Base-by-base conservation (phyloP, 1,140 invertebrate genomes). In the Battus philenor region DNA sequence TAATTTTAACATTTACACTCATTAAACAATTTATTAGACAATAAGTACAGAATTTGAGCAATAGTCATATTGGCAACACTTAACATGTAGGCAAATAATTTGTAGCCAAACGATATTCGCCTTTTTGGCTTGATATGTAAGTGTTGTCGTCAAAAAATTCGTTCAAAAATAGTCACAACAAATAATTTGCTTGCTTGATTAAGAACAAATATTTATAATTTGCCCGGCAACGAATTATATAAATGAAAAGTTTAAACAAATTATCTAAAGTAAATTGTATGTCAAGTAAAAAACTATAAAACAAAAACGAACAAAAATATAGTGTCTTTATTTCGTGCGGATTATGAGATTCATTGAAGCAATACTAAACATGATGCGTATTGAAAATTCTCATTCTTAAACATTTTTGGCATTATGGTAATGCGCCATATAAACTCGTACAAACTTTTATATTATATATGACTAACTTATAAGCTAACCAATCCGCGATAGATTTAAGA, bases 11-110 rank as follows among this genome's bases (percentile, higher is more conserved):
- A 63, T 66, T 59, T 55, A 58, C 54, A 62, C 49, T 56, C 59
- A 62, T 39, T 66, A 57, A 51, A 52, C 59, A 57, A 61, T 54
- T 49, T 59, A 44, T 38, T 22, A 41, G 29, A 52, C 10, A 46
- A 50, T 53, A 58, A 53, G 53, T 63, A 59, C 54, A 55, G 53
- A 67, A 63, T 65, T 73, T 69, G 66, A 72, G 68, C 68, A 72
- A 72, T 58, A 46, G 33, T 30, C 9, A 56, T 48, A 51, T 34
- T 54, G 54, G 46, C 58, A 62, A 62, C 62, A 66, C 27, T 50
- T 41, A 49, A 26, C 43, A 38, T 26, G 11, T 44, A 1, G 26
- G 10, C 11, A 18, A 47, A 31, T 11, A 20, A 9, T 30, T n/a
- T n/a, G n/a, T 12, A 36, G 24, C 27, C 27, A 30, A 30, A n/a